Evolutionary conservation across 2,888 invertebrate genomes (phyloP).

Genomic region (Belgica antarctica): DNA sequence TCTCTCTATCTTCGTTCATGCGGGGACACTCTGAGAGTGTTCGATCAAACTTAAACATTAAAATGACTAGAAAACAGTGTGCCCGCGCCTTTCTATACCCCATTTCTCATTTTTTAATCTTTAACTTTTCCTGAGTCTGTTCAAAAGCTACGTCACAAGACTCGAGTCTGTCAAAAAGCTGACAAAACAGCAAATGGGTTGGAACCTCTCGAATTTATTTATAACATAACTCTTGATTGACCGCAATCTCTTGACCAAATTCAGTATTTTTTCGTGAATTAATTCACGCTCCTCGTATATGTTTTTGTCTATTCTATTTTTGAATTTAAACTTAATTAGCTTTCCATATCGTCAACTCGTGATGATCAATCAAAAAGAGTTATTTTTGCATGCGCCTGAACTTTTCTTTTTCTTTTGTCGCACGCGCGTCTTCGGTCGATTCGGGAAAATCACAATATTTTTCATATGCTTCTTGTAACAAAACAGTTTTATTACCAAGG

Average conservation of each 20-base stretch:
- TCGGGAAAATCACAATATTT: conserved; percentile 4
- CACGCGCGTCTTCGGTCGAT: background rate
- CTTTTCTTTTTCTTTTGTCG: background rate
- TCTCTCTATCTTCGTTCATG: background rate
- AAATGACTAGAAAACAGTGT: conserved; percentile 35
- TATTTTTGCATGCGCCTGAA: background rate
- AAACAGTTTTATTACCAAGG: background rate
- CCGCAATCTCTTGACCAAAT: too few species aligned
- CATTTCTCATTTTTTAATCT: background rate
- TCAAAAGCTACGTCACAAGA: too few species aligned
- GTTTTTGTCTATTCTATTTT: conserved; percentile 25
- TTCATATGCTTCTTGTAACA: background rate
- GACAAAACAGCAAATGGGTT: too few species aligned
- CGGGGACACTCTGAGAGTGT: background rate
- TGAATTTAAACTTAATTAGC: conserved; percentile 7
- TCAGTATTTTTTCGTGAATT: background rate
- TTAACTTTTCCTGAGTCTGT: background rate
- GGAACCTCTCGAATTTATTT: too few species aligned
- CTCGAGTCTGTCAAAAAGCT: too few species aligned
- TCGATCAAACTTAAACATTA: conserved; percentile 20
- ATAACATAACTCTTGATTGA: too few species aligned
- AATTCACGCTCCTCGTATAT: too few species aligned
- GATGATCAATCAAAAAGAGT: conserved; percentile 6
- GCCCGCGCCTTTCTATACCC: background rate
- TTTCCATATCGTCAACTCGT: background rate